phyloP scores from a whole-genome alignment of 1,140 invertebrate genomes.

The Planococcus citri region DNA sequence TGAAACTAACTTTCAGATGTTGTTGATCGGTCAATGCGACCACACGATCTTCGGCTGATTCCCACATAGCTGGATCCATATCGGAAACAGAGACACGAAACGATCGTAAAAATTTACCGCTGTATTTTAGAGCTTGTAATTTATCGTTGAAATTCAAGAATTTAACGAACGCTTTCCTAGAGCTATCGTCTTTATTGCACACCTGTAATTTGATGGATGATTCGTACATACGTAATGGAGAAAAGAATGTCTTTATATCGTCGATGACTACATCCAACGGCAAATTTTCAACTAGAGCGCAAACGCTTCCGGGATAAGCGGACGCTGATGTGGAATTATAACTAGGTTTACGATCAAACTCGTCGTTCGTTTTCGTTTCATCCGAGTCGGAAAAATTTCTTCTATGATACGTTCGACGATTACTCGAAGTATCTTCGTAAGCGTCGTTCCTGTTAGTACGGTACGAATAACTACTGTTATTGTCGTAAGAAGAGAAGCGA shows the following conservation, averaged over 20 bases:
- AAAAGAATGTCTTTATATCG: not conserved
- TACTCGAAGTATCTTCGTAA: not conserved
- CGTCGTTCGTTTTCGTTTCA: not conserved
- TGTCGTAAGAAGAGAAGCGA: not conserved
- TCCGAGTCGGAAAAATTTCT: not conserved
- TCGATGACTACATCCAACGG: not conserved
- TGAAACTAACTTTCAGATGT: not conserved
- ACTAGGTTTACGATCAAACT: conserved; percentile 5
- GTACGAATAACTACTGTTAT: not conserved
- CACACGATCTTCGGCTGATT: not conserved
- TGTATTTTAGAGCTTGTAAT: not conserved
- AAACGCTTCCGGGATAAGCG: not conserved
- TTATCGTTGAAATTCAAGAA: not conserved
- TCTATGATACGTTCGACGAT: not conserved
- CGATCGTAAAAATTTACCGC: not conserved
- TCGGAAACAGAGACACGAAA: not conserved
- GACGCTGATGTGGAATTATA: not conserved
- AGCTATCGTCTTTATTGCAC: not conserved
- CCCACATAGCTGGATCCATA: not conserved
- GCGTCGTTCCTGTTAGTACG: not conserved
- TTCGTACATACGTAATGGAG: not conserved
- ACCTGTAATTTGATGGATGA: conserved; percentile 13
- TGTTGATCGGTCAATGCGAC: not conserved
- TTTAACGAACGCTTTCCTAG: not conserved
- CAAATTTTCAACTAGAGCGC: not conserved